Conservation (phyloP, 2,888 invertebrate species). For the Rotaria macrura region DNA sequence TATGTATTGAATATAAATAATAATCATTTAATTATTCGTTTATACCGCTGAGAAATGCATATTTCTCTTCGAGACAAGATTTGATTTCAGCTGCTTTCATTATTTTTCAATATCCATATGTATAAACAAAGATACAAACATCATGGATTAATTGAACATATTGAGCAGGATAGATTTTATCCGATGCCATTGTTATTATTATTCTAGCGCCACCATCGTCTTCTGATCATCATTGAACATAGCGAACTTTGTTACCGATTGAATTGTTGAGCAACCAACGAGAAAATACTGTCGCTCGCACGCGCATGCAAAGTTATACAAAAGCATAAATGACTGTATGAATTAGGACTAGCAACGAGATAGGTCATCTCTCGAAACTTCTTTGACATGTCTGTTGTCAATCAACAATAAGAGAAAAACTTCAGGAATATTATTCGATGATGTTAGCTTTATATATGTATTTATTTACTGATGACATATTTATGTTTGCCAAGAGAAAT, state of each 20-base stretch:
- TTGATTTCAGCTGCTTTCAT: conserved; percentile 7
- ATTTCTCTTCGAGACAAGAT: neutral
- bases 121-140: neutral
- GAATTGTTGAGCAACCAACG: neutral
- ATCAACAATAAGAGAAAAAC: too few relatives aligned
- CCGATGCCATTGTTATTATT: neutral
- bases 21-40: too few relatives aligned
- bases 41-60: neutral
- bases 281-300: neutral
- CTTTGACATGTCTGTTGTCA: too few relatives aligned
- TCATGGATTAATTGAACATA: neutral
- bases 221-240: neutral
- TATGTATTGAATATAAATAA: too few relatives aligned
- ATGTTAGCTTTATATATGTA: neutral
- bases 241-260: neutral
- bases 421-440: neutral
- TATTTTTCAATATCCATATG: neutral
- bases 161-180: neutral
- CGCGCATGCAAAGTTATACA: too few relatives aligned
- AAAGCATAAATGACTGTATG: too few relatives aligned
- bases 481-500: neutral
- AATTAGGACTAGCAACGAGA: too few relatives aligned
- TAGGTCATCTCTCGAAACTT: too few relatives aligned
- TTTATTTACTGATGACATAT: neutral
- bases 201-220: neutral